Conservation (phyloP, 2,113 vertebrate genomes). For the Pelecanus crispus region DNA sequence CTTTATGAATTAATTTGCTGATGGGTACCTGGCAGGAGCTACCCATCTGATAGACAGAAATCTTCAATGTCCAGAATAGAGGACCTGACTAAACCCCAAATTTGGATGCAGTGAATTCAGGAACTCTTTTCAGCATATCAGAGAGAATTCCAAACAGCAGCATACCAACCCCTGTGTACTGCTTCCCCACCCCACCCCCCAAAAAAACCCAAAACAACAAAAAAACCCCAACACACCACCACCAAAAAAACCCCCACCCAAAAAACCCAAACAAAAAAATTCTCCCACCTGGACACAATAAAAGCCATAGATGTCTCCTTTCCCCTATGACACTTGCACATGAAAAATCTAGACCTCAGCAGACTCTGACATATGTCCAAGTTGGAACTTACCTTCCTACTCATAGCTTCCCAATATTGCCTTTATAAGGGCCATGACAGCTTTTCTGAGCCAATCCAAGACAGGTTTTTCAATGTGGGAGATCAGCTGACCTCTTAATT, state of each 20-base stretch:
- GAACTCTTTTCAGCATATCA: neutral
- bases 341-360: neutral
- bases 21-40: neutral
- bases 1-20: neutral
- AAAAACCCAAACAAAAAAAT: accelerated
- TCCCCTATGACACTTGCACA: neutral
- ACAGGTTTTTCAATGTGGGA: neutral
- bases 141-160: neutral
- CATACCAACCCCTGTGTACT: neutral
- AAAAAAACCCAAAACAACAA: neutral
- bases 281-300: no score
- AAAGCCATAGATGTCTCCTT: neutral
- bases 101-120: neutral
- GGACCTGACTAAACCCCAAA: neutral
- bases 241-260: neutral
- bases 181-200: accelerated
- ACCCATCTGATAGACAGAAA: neutral
- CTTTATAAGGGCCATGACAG: neutral
- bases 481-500: neutral
- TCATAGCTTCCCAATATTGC: neutral
- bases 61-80: neutral
- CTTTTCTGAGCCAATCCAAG: neutral
- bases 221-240: accelerated
- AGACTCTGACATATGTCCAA: neutral
- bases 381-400: neutral